These are phyloP conservation scores for Dryas iulia DNA, from an alignment of 1,140 invertebrate genomes.

Conservation along the genomic window DNA sequence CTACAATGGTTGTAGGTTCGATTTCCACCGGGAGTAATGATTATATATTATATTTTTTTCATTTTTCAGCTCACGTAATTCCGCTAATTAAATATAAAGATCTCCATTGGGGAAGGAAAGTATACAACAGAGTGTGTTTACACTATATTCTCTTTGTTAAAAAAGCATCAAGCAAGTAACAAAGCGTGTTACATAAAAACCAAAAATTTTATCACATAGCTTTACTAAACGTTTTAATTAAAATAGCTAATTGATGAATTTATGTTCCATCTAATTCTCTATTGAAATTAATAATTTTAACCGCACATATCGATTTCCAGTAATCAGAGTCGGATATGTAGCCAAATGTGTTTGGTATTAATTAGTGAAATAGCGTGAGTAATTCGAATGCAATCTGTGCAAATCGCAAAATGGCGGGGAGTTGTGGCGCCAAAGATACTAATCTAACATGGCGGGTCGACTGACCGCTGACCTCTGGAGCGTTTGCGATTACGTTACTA, in stretches of 20 bases:
- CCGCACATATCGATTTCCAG: conserved; percentile 11
- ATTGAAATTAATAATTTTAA: conserved; percentile 6
- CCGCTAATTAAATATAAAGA: too few species aligned
- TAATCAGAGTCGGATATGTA: conserved; percentile 7
- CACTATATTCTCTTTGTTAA: too few species aligned
- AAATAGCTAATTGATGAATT: background rate
- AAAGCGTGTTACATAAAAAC: too few species aligned
- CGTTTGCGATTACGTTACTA: conserved; percentile 45
- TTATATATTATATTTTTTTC: too few species aligned
- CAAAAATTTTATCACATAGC: background rate
- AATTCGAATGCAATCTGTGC: conserved; percentile 62
- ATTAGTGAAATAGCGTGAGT: conserved; percentile 55
- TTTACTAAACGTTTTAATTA: background rate
- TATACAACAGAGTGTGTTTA: too few species aligned
- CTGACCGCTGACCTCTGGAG: conserved; percentile 59
- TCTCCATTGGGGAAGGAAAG: too few species aligned
- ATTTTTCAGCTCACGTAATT: too few species aligned
- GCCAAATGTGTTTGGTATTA: conserved; percentile 36
- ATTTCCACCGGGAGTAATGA: too few species aligned
- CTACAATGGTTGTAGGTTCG: too few species aligned
- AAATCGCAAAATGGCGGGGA: conserved; percentile 54
- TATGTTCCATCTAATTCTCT: background rate
- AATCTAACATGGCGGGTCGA: conserved; percentile 61
- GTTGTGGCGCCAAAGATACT: conserved; percentile 66
- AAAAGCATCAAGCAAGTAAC: too few species aligned